Evolutionary conservation across 2,888 invertebrate genomes (phyloP).

Genomic region (Cephus runcator): DNA sequence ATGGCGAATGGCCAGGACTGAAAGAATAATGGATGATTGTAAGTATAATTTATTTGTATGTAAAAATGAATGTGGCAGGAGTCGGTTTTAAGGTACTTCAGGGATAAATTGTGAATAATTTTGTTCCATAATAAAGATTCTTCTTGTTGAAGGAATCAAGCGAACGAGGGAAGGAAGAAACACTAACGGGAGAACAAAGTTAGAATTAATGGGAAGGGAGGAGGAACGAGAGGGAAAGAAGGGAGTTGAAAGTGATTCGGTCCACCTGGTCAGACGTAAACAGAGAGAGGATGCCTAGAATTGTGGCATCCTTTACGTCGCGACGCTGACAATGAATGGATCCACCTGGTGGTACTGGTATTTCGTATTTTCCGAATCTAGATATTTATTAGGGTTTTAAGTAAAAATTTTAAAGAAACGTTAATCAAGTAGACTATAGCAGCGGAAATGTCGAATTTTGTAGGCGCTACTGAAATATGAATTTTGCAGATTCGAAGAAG

Average conservation of each 20-base stretch:
- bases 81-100: neutral
- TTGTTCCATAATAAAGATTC: neutral
- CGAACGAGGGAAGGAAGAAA: neutral
- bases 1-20: constrained; percentile 88
- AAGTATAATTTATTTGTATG: neutral
- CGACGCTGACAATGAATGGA: constrained; percentile 3
- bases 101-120: neutral
- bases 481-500: neutral
- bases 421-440: neutral
- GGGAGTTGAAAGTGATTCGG: constrained; percentile 44
- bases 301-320: constrained; percentile 1
- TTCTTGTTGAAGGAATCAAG: neutral
- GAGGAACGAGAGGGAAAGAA: constrained; percentile 13
- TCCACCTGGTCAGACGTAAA: constrained; percentile 57
- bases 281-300: constrained; percentile 39
- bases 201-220: constrained; percentile 42
- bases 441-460: neutral
- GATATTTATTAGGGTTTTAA: neutral
- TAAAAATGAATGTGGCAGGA: neutral
- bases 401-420: neutral
- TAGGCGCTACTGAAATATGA: neutral
- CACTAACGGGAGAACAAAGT: constrained; percentile 27
- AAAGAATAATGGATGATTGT: constrained; percentile 49
- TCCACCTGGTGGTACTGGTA: neutral
- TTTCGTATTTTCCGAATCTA: neutral